Evolutionary conservation across 2,113 vertebrate species (phyloP), one percentile per base, ranked within the genome.

Genomic region (Pangasianodon hypophthalmus): DNA sequence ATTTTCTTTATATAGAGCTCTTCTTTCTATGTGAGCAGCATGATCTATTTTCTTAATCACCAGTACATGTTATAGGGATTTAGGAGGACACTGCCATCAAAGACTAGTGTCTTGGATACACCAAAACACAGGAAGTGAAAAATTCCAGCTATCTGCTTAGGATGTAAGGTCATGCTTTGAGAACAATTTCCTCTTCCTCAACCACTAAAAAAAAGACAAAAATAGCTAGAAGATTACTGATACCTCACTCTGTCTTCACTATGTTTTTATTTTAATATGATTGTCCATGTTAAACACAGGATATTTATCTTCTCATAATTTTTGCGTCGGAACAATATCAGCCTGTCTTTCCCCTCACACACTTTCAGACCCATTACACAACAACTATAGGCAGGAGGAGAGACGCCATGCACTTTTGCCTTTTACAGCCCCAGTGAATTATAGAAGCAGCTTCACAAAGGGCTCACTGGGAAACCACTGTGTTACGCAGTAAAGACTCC

Each of bases 391-490:
- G 84, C 73, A 80, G 88, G 26, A 85, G 46, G 71, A 80, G 56
- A 46, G 88, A 67, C 67, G 44, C 26, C 58, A 64, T 58, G 83
- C 71, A 80, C 83, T 73, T 79, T 60, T 85, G 84, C 46, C 73
- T 85, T 86, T 89, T 62, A 85, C 29, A 64, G 83, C 71, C 8
- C 46, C n/a, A 32, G 29, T 85, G 88, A 89, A 79, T 89, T 89
- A 89, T 86, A 24, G 83, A n/a, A 79, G 48, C 88, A 85, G 69
- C 88, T 52, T 79, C 58, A 85, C 80, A 89, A 89, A 89, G 54
- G 44, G 58, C 44, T 89, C 56, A 29, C 88, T 79, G 71, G 88
- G 88, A 85, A 75, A 85, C 69, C 82, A 77, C 88, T 52, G 54
- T 52, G 88, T 69, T 77, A 50, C 56, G 7, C 26, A 13, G 48